These are phyloP conservation scores for Odontamblyopus rebecca DNA, from an alignment of 2,797 vertebrate species.

Conservation along the genomic window DNA sequence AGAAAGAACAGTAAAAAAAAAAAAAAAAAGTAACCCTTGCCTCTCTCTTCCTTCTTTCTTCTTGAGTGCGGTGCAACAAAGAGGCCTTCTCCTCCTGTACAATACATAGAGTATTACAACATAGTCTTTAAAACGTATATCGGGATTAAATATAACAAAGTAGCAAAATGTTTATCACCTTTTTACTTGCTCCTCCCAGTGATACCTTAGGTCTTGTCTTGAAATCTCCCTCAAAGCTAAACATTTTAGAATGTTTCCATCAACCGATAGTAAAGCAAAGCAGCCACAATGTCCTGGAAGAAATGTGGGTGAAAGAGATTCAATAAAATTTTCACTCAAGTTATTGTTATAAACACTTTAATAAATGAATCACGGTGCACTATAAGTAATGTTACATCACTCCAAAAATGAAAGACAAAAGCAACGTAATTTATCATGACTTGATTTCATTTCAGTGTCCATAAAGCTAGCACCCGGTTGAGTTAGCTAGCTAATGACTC, in stretches of 20 bases:
- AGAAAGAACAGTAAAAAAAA: not conserved
- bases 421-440: constrained; percentile 14
- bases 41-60: constrained; percentile 97
- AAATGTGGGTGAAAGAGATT: constrained; percentile 10
- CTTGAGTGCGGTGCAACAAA: constrained; percentile 95
- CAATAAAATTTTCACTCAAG: not conserved
- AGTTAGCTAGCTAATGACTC: constrained; percentile 79
- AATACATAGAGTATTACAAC: constrained; percentile 8
- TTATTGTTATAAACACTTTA: not conserved
- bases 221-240: constrained; percentile 99
- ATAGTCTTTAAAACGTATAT: not conserved
- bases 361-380: not conserved
- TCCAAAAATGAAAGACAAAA: not conserved
- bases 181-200: constrained; percentile 95
- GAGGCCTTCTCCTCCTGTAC: constrained; percentile 95
- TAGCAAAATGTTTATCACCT: constrained; percentile 73
- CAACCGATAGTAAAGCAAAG: constrained; percentile 40
- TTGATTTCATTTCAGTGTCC: constrained; percentile 32
- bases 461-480: constrained; percentile 66
- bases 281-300: constrained; percentile 42
- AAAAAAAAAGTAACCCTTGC: constrained; percentile 55
- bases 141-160: not conserved
- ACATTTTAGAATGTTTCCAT: constrained; percentile 94
- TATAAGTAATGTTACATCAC: not conserved
- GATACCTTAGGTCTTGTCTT: constrained; percentile 98